Percentiles rank a stretch among this genome's conserved stretches.
Evolutionary conservation across 2,888 invertebrate genomes (phyloP).

Genomic region (Cremastinae sp.): DNA sequence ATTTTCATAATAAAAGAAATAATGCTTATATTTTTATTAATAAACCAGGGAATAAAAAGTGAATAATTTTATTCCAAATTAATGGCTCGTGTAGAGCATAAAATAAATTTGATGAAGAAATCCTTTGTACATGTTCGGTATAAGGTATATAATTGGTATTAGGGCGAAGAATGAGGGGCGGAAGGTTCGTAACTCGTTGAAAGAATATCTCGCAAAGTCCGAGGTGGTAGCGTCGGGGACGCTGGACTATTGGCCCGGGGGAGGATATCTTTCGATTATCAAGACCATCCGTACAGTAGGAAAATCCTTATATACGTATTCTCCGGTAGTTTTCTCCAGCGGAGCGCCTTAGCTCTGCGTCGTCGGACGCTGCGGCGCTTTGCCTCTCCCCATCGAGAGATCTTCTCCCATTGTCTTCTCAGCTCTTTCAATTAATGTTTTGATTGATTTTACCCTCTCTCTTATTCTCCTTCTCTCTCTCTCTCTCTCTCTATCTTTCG

Average conservation of each 20-base stretch:
- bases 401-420: conserved; percentile 76
- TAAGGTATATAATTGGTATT: conserved; percentile 31
- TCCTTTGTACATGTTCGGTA: neutral
- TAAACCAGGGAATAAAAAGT: too few species aligned
- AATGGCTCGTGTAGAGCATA: neutral
- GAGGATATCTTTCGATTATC: conserved; percentile 79
- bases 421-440: conserved; percentile 81
- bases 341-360: conserved; percentile 70
- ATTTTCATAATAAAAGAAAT: too few species aligned
- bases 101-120: neutral
- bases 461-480: conserved; percentile 58
- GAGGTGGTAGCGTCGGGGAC: conserved; percentile 35
- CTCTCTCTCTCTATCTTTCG: conserved; percentile 43
- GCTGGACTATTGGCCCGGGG: conserved; percentile 68
- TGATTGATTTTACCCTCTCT: conserved; percentile 78
- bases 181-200: conserved; percentile 54
- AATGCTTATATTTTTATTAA: too few species aligned
- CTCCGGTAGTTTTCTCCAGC: conserved; percentile 52
- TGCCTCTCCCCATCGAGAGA: conserved; percentile 34
- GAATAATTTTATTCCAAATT: too few species aligned
- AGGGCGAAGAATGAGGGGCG: conserved; percentile 7
- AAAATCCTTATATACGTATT: conserved; percentile 38
- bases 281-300: conserved; percentile 72
- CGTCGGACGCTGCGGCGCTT: conserved; percentile 44
- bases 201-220: conserved; percentile 7